Conservation (phyloP, 92 coral and sea anemone genomes). For the Umimayanthus chanpuru region DNA sequence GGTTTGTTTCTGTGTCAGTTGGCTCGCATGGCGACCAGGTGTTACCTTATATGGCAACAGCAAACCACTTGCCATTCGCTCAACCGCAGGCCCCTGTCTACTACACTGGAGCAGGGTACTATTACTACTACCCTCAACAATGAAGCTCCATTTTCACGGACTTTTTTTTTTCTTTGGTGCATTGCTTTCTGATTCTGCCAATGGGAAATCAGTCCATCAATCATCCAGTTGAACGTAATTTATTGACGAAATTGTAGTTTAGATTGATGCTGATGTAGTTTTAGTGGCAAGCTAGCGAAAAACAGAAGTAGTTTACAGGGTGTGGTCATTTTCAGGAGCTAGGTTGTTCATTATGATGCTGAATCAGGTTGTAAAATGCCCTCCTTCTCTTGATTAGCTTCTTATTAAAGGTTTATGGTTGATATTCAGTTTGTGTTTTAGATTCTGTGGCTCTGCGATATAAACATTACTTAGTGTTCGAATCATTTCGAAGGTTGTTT, state of each 20-base stretch:
- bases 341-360: background rate
- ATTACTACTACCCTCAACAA: constrained; percentile 93
- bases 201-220: constrained; percentile 30
- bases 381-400: constrained; percentile 21
- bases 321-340: constrained; percentile 12
- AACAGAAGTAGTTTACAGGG: background rate
- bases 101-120: constrained; percentile 87
- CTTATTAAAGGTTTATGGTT: constrained; percentile 41
- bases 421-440: constrained; percentile 6
- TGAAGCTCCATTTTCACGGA: constrained; percentile 18
- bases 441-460: background rate
- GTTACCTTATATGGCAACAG: constrained; percentile 71
- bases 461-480: too few relatives aligned
- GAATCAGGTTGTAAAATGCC: constrained; percentile 22
- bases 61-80: constrained; percentile 77
- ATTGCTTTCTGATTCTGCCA: constrained; percentile 27
- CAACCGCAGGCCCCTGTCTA: constrained; percentile 77
- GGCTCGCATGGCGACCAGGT: constrained; percentile 80
- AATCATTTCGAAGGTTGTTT: too few relatives aligned
- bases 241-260: constrained; percentile 43
- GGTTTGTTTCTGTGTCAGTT: constrained; percentile 56
- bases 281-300: constrained; percentile 2
- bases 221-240: constrained; percentile 46
- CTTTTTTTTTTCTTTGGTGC: constrained; percentile 36
- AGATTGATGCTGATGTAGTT: constrained; percentile 6